Evolutionary conservation across 2,888 invertebrate species (phyloP), one percentile per base, ranked within the genome.

Genomic region (Drosophila testacea): DNA sequence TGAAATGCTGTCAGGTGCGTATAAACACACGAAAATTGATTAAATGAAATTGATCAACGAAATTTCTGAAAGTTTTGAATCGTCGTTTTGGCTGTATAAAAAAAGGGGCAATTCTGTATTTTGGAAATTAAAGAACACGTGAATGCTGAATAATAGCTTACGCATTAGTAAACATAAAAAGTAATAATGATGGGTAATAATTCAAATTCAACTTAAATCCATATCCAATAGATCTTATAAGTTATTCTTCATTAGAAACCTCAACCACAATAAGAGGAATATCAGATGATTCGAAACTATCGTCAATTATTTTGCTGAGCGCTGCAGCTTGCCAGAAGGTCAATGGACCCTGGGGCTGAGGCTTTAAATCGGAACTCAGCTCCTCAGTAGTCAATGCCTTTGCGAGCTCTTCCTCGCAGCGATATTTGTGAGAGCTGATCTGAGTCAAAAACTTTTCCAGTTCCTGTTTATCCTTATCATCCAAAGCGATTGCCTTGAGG

Each of bases 261-360:
- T 46, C 13, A 28, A n/a, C n/a, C n/a, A n/a, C n/a, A 11, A 7
- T 4, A 13, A 30, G 7, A 30, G 47, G 9, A 47, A 11, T 9
- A 32, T 48, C 34, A 11, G 6, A n/a, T 28, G 13, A 6, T 7
- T 10, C 10, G 4, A 0, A 32, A 28, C 10, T n/a, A 22, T 47
- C 44, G 4, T 36, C 32, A 0, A n/a, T 13, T n/a, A 39, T 0
- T n/a, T 41, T 13, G n/a, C n/a, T 10, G 32, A 42, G 28, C 11
- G 32, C 28, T 55, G 67, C 36, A 41, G 27, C 5, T 39, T 84
- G 82, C 77, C 82, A 82, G 13, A 52, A 5, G 4, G 32, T 16
- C 2, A 72, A 4, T 30, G 85, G 79, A 4, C 88, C 82, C 4
- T 62, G 38, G 1, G 82, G 83, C 38, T 80, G 34, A 2, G 55